These are phyloP conservation scores for Leuciscus idus DNA, from an alignment of 2,113 vertebrate genomes.

Conservation along the genomic window DNA sequence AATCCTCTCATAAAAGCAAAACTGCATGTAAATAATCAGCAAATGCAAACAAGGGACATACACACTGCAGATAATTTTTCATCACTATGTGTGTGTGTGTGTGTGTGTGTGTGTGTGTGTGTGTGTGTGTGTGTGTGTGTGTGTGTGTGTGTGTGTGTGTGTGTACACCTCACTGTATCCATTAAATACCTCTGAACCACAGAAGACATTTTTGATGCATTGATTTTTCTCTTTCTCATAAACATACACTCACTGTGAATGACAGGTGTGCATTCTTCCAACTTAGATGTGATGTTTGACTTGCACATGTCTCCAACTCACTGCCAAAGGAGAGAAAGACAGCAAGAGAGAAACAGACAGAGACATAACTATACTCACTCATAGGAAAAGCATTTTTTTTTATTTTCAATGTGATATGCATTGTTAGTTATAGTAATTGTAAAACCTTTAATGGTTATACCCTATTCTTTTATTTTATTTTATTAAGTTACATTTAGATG, in stretches of 20 bases:
- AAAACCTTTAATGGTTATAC: not conserved
- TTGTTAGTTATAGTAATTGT: not conserved
- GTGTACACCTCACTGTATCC: not conserved
- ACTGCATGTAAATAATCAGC: constrained; percentile 8
- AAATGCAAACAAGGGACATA: not conserved
- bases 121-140: constrained; percentile 3
- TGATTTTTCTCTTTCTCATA: not conserved
- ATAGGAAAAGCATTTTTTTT: not conserved
- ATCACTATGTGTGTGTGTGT: not conserved
- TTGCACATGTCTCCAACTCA: constrained; percentile 33
- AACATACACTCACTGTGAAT: constrained; percentile 12
- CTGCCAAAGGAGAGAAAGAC: constrained; percentile 18
- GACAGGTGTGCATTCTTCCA: constrained; percentile 44
- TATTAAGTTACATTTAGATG: not conserved
- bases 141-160: constrained; percentile 8
- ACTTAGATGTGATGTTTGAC: constrained; percentile 44
- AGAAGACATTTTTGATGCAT: constrained; percentile 2
- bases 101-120: not conserved
- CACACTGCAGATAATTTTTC: not conserved
- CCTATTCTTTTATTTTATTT: not conserved
- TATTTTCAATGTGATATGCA: not conserved
- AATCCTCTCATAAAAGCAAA: constrained; percentile 30
- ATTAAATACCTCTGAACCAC: constrained; percentile 12
- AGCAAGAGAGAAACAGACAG: not conserved
- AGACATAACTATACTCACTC: not conserved